Percentiles rank a stretch among this genome's conserved stretches.
Evolutionary conservation across 2,888 invertebrate genomes (phyloP).

Genomic region (Lapara coniferarum): DNA sequence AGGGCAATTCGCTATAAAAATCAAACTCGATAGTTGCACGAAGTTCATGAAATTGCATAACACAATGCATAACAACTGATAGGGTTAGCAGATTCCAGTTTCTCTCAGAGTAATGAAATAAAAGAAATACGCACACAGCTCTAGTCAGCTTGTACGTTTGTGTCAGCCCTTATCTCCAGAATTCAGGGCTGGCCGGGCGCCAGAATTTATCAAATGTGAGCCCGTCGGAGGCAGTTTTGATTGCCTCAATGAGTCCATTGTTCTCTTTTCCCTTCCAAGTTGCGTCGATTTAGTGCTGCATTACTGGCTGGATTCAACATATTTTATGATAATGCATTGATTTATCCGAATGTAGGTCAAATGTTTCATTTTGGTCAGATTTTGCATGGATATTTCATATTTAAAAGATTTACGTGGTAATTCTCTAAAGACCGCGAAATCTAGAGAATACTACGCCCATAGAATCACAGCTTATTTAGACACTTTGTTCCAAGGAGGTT

Average conservation of each 20-base stretch:
- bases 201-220: slow-evolving; percentile 55
- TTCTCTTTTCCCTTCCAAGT: slow-evolving; percentile 42
- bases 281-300: slow-evolving; percentile 40
- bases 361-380: not conserved
- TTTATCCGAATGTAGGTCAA: slow-evolving; percentile 32
- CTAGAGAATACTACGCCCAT: too few species aligned
- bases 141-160: slow-evolving; percentile 33
- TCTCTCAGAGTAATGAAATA: not conserved
- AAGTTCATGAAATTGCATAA: too few species aligned
- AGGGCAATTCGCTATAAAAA: not conserved
- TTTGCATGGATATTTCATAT: not conserved
- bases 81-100: not conserved
- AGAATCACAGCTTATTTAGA: too few species aligned
- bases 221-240: slow-evolving; percentile 58
- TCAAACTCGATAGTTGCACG: too few species aligned
- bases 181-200: slow-evolving; percentile 54
- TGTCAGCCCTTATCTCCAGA: slow-evolving; percentile 47
- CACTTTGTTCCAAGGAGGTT: too few species aligned
- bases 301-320: slow-evolving; percentile 25
- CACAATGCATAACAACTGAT: not conserved
- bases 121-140: slow-evolving; percentile 6
- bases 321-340: slow-evolving; percentile 44
- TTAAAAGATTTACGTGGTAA: too few species aligned
- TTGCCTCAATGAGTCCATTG: slow-evolving; percentile 60
- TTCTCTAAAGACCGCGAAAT: too few species aligned